Conservation (phyloP, 1,140 invertebrate species). For the Hirudo medicinalis region DNA sequence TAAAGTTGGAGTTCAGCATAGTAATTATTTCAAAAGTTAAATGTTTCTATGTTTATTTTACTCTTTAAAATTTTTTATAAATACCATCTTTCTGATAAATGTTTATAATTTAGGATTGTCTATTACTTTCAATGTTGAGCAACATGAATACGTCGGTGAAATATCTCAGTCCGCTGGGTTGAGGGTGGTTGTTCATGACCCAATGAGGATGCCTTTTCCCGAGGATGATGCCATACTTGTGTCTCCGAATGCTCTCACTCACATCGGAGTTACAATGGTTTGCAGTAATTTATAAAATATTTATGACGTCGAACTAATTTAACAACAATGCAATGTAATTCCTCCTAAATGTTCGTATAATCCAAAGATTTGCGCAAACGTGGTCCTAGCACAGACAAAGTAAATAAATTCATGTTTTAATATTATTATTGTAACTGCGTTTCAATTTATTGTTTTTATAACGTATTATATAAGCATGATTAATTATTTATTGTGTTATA, state of each 20-base stretch:
- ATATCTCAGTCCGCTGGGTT: conserved; percentile 14
- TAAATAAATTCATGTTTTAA: no score
- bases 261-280: not conserved
- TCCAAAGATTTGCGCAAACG: no score
- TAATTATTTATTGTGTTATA: no score
- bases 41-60: not conserved
- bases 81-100: not conserved
- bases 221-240: conserved; percentile 20
- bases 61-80: not conserved
- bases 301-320: not conserved
- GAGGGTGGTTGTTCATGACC: conserved; percentile 17
- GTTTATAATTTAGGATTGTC: conserved; percentile 4
- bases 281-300: not conserved
- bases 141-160: conserved; percentile 15
- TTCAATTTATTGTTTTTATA: no score
- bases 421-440: no score
- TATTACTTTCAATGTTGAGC: conserved; percentile 15
- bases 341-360: no score
- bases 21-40: not conserved
- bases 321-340: no score
- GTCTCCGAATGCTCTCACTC: not conserved
- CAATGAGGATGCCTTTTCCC: conserved; percentile 20
- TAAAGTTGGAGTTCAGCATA: not conserved
- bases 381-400: no score
- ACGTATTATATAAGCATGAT: no score